phyloP scores from a whole-genome alignment of 2,113 vertebrate genomes.

The Oenanthe oenanthe region DNA sequence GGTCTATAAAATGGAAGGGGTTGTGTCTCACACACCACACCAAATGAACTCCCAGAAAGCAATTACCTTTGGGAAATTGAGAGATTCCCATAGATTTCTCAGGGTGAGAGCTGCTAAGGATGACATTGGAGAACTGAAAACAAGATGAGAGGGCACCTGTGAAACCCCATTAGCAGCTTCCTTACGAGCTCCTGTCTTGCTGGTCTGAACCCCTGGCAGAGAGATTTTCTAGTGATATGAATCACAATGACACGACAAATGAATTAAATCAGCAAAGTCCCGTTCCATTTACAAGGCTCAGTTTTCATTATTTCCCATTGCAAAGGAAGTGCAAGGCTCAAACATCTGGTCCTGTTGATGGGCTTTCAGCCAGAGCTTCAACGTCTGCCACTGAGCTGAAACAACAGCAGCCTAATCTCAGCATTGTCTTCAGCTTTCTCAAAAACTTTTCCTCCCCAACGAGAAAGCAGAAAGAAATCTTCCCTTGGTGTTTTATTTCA shows the following conservation, averaged over 20 bases:
- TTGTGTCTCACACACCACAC: background rate
- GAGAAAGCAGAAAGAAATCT: slow-evolving; percentile 67
- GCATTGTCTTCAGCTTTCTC: slow-evolving; percentile 83
- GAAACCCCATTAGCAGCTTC: background rate
- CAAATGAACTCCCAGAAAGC: background rate
- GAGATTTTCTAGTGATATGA: slow-evolving; percentile 67
- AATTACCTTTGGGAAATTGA: background rate
- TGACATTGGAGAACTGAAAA: background rate
- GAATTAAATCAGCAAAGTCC: slow-evolving; percentile 66
- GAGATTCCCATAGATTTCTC: background rate
- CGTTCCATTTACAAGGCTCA: slow-evolving; percentile 18
- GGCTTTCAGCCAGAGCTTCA: slow-evolving; percentile 84
- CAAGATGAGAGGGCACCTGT: background rate
- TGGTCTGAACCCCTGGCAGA: slow-evolving; percentile 62
- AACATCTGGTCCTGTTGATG: slow-evolving; percentile 77
- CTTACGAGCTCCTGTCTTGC: slow-evolving; percentile 61
- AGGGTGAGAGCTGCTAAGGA: background rate
- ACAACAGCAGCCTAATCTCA: slow-evolving; percentile 87
- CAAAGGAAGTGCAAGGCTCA: slow-evolving; percentile 65
- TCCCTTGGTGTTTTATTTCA: slow-evolving; percentile 72
- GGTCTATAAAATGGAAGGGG: background rate
- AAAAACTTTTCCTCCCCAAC: slow-evolving; percentile 74
- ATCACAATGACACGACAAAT: slow-evolving; percentile 71
- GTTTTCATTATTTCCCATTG: slow-evolving; percentile 58
- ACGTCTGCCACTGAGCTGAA: slow-evolving; percentile 83